Conservation (phyloP, 2,888 invertebrate species). For the Erebia epiphron region DNA sequence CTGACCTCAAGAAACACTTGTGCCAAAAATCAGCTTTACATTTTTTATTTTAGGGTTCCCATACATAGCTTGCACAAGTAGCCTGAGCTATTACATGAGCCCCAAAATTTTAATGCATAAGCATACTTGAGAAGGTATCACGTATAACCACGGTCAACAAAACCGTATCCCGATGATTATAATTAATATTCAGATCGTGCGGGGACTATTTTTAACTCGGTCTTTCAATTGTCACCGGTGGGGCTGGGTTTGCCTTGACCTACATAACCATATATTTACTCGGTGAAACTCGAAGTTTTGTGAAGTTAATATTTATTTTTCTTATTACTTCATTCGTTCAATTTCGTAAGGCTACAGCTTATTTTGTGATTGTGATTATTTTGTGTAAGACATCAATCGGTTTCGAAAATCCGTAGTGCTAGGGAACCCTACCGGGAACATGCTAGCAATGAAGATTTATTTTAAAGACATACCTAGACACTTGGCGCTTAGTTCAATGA, state of each 20-base stretch:
- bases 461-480: no score
- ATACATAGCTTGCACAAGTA: no score
- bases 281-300: slow-evolving; percentile 7
- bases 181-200: slow-evolving; percentile 16
- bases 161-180: slow-evolving; percentile 12
- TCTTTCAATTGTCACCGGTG: slow-evolving; percentile 21
- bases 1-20: no score
- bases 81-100: no score
- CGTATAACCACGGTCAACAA: background rate
- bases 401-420: no score
- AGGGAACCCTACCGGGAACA: no score
- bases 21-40: no score
- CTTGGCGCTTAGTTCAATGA: no score
- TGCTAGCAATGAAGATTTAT: no score
- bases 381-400: no score
- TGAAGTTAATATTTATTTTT: slow-evolving; percentile 12
- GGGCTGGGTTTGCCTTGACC: slow-evolving; percentile 18
- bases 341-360: background rate
- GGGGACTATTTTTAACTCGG: slow-evolving; percentile 25
- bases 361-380: background rate
- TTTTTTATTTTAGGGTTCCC: no score
- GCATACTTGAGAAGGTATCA: background rate
- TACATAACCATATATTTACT: slow-evolving; percentile 14
- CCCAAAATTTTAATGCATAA: no score
- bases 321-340: background rate